Percentiles rank a stretch among this genome's conserved stretches.
Evolutionary conservation across 2,888 invertebrate genomes (phyloP).

Genomic region (Cancer borealis): DNA sequence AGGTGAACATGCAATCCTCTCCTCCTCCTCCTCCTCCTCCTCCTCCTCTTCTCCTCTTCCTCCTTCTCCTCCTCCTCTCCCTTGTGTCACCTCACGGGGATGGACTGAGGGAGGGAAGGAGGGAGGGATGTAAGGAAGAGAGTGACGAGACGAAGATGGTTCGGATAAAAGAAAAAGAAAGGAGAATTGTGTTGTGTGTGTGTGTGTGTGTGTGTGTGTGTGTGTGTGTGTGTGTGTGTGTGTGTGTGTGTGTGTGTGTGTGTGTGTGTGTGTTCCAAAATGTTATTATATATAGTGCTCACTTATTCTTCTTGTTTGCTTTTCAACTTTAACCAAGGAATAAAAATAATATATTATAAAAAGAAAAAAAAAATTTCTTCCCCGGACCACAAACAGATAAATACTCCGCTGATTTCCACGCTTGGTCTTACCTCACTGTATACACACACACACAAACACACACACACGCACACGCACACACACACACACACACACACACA

Average conservation of each 20-base stretch:
- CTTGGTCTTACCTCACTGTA: no score
- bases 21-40: neutral
- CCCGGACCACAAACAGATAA: neutral
- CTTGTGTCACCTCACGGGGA: neutral
- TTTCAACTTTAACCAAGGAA: neutral
- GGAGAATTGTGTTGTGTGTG: neutral
- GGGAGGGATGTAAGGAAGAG: neutral
- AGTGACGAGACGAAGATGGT: neutral
- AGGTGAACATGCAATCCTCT: slow-evolving; percentile 27
- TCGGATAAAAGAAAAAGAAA: neutral
- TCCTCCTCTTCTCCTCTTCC: neutral
- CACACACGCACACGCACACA: no score
- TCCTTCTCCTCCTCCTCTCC: neutral
- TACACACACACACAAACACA: no score
- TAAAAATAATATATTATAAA: slow-evolving; percentile 13
- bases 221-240: slow-evolving; percentile 52
- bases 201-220: slow-evolving; percentile 52
- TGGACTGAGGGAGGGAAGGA: neutral
- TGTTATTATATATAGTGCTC: neutral
- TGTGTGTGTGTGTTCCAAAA: slow-evolving; percentile 39
- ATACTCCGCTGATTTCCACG: neutral
- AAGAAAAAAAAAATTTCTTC: neutral
- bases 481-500: no score
- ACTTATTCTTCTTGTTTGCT: neutral
- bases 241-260: slow-evolving; percentile 36